A percentile compares a stretch with the other conserved stretches of the same genome.
Evolutionary conservation across 1,140 invertebrate genomes (phyloP).

Genomic region (Monochamus saltuarius): DNA sequence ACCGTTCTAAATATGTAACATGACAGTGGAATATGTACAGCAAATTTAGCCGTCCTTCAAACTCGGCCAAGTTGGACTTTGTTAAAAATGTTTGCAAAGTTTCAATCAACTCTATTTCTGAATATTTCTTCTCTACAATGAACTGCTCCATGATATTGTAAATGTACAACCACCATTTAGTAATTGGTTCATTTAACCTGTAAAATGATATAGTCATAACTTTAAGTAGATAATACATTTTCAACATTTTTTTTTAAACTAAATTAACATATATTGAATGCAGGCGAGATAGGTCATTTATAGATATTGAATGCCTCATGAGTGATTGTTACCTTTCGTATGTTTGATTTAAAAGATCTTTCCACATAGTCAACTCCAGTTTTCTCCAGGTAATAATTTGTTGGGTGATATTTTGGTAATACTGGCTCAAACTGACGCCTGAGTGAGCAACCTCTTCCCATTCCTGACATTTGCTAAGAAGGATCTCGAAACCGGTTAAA

Average conservation of each 20-base stretch:
- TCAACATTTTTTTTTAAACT: no score
- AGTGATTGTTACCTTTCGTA: slow-evolving; percentile 52
- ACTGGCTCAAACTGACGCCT: slow-evolving; percentile 75
- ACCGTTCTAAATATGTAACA: slow-evolving; percentile 57
- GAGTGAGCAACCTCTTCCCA: slow-evolving; percentile 92
- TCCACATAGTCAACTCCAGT: slow-evolving; percentile 86
- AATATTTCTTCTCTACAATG: slow-evolving; percentile 39
- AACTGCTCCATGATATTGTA: slow-evolving; percentile 60
- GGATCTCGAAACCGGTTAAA: slow-evolving; percentile 85
- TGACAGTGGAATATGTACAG: slow-evolving; percentile 79
- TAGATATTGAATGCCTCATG: no score
- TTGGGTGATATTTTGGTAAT: slow-evolving; percentile 70
- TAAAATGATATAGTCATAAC: slow-evolving; percentile 18
- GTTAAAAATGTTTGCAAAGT: slow-evolving; percentile 83
- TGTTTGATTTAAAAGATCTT: slow-evolving; percentile 69
- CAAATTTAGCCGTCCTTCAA: slow-evolving; percentile 74
- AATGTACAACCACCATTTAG: slow-evolving; percentile 90
- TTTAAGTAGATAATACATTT: no score
- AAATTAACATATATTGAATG: no score
- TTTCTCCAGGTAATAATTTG: slow-evolving; percentile 90
- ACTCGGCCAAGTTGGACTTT: slow-evolving; percentile 81
- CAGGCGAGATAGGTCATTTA: no score
- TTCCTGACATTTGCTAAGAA: slow-evolving; percentile 80
- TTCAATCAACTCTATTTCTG: slow-evolving; percentile 52
- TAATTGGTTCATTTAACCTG: slow-evolving; percentile 63